phyloP scores from a whole-genome alignment of 1,140 invertebrate genomes.

The Lanistes nyassanus region DNA sequence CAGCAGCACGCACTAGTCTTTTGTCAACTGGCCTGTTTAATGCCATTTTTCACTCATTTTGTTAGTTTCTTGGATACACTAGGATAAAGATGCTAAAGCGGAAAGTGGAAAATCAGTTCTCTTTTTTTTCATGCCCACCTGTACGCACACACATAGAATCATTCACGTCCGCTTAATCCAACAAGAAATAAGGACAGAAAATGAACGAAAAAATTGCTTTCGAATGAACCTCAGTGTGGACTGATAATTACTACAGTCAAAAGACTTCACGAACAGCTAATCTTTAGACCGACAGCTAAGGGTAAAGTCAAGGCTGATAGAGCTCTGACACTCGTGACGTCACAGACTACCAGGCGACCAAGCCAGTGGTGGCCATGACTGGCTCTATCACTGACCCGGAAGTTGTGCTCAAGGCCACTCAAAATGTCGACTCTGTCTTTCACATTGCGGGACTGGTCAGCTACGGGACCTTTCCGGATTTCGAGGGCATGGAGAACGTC shows the following conservation, averaged over 20 bases:
- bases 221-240: no score
- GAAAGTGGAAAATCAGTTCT: no score
- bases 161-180: neutral
- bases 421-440: constrained; percentile 72
- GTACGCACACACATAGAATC: neutral
- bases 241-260: neutral
- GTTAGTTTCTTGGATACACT: neutral
- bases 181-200: neutral
- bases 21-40: neutral
- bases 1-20: neutral
- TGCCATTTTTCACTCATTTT: neutral
- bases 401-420: constrained; percentile 58
- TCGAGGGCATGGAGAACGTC: constrained; percentile 69
- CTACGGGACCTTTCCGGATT: constrained; percentile 72
- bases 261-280: neutral
- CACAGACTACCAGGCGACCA: constrained; percentile 34
- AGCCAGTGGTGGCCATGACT: constrained; percentile 29
- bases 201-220: no score
- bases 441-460: constrained; percentile 75
- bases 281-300: no score
- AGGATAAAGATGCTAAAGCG: no score
- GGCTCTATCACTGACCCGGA: constrained; percentile 67
- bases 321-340: no score
- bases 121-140: no score
- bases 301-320: no score